Base-by-base conservation (phyloP, 2,888 invertebrate species). In the Trissolcus brochymenae region DNA sequence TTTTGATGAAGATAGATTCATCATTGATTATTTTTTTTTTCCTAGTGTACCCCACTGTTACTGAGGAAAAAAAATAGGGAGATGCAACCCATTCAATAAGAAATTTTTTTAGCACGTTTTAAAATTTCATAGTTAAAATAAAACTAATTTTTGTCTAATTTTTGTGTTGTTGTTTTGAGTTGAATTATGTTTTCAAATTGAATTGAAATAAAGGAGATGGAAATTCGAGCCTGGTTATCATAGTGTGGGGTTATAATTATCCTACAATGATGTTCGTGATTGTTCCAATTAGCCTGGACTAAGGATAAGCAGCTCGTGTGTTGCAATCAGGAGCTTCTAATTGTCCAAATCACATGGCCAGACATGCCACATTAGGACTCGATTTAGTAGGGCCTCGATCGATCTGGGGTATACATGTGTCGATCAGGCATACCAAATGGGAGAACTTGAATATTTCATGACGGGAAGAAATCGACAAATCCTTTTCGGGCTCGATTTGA, bases 401-500 rank as follows among this genome's bases (percentile, higher is more conserved):
- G 14, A 64, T 53, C 53, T 41, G 13, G 13, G 13, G 19, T 40
- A 51, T 64, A 57, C 62, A 64, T 64, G 41, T 53, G 62, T 56
- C 56, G 62, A 64, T 64, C 53, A 29, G 56, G 14, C 53, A 57
- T 57, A 51, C 46, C 57, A 71, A 57, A 64, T 57, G 51, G 57
- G 57, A 53, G 56, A 57, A 35, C 17, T 17, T 71, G 64, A 71
- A 71, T 71, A 71, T 71, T 71, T 71, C 64, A 72, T 72, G 64
- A 73, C 41, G 7, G 1, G 55, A 73, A 73, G 65, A 73, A 73
- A 73, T 73, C 65, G 66, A 65, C 65, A 66, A 65, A 60, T 73
- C 54, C 65, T 66, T 55, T 55, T 60, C 59, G 50, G 41, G 14
- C 14, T 53, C 46, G 13, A 65, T 72, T 72, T 72, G 59, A 71